phyloP scores from a whole-genome alignment of 2,888 invertebrate species.

The Ophonus ardosiacus region DNA sequence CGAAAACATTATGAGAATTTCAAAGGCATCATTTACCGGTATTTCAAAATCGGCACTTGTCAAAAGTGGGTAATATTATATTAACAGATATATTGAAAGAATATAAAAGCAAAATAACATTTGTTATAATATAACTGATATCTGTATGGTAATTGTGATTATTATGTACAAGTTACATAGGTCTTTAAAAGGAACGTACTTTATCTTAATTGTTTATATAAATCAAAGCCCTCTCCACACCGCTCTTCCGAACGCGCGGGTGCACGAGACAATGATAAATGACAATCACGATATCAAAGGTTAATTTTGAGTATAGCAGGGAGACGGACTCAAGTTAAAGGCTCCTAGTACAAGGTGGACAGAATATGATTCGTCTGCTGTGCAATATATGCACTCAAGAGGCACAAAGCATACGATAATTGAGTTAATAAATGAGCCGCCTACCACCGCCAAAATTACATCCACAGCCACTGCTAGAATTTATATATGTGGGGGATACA shows the following conservation, averaged over 20 bases:
- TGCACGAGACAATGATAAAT: slow-evolving; percentile 65
- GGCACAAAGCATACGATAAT: slow-evolving; percentile 57
- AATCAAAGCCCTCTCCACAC: slow-evolving; percentile 61
- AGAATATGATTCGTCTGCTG: not conserved
- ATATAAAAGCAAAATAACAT: too few relatives aligned
- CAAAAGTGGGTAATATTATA: too few relatives aligned
- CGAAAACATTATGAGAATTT: slow-evolving; percentile 20
- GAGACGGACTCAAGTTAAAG: not conserved
- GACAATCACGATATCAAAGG: slow-evolving; percentile 66
- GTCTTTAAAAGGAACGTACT: slow-evolving; percentile 10
- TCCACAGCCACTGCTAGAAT: slow-evolving; percentile 5
- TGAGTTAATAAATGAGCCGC: slow-evolving; percentile 63
- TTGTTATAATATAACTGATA: too few relatives aligned
- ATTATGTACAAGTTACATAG: not conserved
- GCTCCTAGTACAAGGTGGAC: slow-evolving; percentile 2
- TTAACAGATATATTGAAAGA: too few relatives aligned
- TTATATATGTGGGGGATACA: not conserved
- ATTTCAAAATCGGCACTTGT: too few relatives aligned
- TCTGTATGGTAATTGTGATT: not conserved
- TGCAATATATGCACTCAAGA: not conserved
- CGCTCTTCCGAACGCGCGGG: not conserved
- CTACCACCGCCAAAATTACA: slow-evolving; percentile 36
- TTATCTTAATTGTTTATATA: slow-evolving; percentile 63
- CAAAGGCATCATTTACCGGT: too few relatives aligned
- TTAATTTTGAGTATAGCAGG: slow-evolving; percentile 60